Conservation (phyloP, 2,113 vertebrate species). For the Cettia cetti region DNA sequence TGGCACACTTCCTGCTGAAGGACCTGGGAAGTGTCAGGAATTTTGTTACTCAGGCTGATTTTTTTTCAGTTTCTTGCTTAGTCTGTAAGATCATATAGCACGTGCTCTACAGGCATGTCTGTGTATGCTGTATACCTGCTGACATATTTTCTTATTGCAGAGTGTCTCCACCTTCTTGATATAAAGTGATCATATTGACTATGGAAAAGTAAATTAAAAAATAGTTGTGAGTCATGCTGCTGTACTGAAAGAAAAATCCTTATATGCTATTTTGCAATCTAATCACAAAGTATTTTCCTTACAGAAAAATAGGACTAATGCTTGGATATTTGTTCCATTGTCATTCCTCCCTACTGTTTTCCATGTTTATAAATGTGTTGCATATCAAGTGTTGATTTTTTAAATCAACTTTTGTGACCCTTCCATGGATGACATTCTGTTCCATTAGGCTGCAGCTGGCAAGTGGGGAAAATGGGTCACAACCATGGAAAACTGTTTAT, state of each 20-base stretch:
- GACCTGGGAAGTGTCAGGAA: slow-evolving; percentile 25
- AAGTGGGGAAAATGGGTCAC: neutral
- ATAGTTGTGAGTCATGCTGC: neutral
- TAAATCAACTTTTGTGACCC: neutral
- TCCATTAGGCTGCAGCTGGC: neutral
- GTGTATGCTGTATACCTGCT: neutral
- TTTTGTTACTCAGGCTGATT: neutral
- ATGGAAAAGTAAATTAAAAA: neutral
- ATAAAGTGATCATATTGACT: neutral
- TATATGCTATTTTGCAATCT: neutral
- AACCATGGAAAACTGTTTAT: neutral
- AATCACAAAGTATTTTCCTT: neutral
- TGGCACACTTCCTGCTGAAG: neutral
- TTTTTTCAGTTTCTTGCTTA: neutral
- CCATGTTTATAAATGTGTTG: neutral
- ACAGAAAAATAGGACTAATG: neutral
- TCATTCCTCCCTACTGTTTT: neutral
- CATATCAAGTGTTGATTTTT: neutral
- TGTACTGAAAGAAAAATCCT: neutral
- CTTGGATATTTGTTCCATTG: neutral
- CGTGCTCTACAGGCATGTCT: neutral
- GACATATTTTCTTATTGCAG: neutral
- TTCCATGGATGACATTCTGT: neutral
- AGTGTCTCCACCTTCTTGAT: neutral
- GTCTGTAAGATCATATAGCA: neutral